Evolutionary conservation across 2,113 vertebrate genomes (phyloP).

Genomic region (Sorex fumeus): DNA sequence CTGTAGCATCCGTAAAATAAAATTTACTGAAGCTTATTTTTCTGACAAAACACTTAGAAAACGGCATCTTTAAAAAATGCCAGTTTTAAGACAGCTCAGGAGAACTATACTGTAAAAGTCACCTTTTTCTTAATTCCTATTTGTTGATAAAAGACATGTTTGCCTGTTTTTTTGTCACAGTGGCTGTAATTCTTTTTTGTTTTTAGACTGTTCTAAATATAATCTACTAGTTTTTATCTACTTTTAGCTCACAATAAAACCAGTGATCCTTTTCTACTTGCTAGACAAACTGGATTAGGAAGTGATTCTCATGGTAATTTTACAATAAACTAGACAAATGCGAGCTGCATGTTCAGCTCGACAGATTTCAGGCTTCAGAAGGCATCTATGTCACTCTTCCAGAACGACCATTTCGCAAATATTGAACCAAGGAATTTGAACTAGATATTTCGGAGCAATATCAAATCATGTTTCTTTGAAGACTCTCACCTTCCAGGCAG

Average conservation of each 20-base stretch:
- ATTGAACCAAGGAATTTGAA: slow-evolving; percentile 15
- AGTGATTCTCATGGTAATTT: slow-evolving; percentile 53
- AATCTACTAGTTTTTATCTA: slow-evolving; percentile 57
- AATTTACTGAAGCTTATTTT: slow-evolving; percentile 62
- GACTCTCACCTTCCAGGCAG: slow-evolving; percentile 37
- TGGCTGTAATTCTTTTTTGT: slow-evolving; percentile 17
- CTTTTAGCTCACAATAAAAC: slow-evolving; percentile 67
- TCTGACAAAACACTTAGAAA: slow-evolving; percentile 71
- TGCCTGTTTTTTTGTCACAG: slow-evolving; percentile 42
- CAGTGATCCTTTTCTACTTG: slow-evolving; percentile 52
- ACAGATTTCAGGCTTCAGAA: slow-evolving; percentile 39
- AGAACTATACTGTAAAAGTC: slow-evolving; percentile 56
- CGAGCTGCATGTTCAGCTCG: not conserved
- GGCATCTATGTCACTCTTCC: slow-evolving; percentile 4
- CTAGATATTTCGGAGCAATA: not conserved
- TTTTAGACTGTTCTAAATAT: slow-evolving; percentile 67
- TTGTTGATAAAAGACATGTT: slow-evolving; percentile 74
- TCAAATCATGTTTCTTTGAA: slow-evolving; percentile 55
- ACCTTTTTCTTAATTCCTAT: slow-evolving; percentile 70
- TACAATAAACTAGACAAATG: not conserved
- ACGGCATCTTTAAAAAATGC: slow-evolving; percentile 55
- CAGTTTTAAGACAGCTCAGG: slow-evolving; percentile 65
- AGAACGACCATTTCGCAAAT: slow-evolving; percentile 37
- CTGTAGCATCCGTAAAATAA: slow-evolving; percentile 59
- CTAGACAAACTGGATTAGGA: slow-evolving; percentile 70